Conservation (phyloP, 2,113 vertebrate species). For the Antennarius striatus region DNA sequence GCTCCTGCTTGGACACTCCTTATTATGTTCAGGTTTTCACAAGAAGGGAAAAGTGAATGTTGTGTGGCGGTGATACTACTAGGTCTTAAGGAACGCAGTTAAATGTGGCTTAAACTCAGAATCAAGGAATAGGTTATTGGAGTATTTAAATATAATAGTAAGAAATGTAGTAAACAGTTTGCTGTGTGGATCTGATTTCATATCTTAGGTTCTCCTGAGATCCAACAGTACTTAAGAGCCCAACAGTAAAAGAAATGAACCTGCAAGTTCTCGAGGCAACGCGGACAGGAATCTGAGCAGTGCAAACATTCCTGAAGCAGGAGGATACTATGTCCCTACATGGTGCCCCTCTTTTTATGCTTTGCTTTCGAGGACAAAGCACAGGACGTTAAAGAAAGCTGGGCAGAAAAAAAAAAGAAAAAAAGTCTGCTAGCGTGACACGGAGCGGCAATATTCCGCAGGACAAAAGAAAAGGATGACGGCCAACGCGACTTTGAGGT, state of each 20-base stretch:
- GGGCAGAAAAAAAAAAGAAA: conserved; percentile 14
- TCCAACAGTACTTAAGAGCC: not conserved
- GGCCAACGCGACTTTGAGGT: conserved; percentile 36
- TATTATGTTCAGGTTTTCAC: conserved; percentile 9
- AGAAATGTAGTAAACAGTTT: not conserved
- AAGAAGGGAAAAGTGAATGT: not conserved
- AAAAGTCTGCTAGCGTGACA: conserved; percentile 29
- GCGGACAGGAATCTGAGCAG: conserved; percentile 48
- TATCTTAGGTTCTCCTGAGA: conserved; percentile 6
- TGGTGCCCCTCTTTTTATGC: conserved; percentile 46
- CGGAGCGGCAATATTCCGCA: conserved; percentile 26
- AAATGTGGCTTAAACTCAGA: not conserved
- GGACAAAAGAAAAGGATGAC: conserved; percentile 38
- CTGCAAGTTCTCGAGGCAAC: conserved; percentile 37
- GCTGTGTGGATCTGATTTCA: conserved; percentile 14
- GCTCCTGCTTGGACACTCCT: conserved; percentile 3
- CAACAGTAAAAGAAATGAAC: conserved; percentile 18
- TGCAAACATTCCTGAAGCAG: conserved; percentile 52
- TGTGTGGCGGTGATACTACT: conserved; percentile 4
- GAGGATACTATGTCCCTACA: conserved; percentile 45
- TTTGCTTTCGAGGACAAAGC: conserved; percentile 41
- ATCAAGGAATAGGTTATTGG: no score
- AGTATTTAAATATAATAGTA: no score
- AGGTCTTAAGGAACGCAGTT: not conserved
- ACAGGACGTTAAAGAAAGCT: conserved; percentile 45